phyloP scores from a whole-genome alignment of 2,113 vertebrate species.

The Rhinoptilus africanus region DNA sequence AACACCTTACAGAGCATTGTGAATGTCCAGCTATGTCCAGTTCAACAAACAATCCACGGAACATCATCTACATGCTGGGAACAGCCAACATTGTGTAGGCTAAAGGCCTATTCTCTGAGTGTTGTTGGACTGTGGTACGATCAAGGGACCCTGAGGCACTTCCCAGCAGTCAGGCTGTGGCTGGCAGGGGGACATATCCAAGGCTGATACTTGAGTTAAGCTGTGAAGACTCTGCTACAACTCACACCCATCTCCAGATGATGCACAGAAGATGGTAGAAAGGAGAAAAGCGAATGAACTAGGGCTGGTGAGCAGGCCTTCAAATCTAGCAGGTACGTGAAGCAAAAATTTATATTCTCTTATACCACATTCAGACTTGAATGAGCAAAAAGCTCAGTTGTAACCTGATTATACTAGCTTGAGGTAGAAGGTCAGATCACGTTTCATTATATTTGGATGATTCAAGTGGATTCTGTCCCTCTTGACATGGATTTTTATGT shows the following conservation, averaged over 20 bases:
- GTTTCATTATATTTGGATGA: neutral
- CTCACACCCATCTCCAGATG: neutral
- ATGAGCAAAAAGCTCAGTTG: neutral
- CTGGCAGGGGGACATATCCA: neutral
- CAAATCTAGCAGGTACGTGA: neutral
- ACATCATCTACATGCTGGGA: neutral
- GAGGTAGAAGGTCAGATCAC: neutral
- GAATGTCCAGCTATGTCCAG: neutral
- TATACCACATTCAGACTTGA: neutral
- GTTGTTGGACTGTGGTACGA: accelerated
- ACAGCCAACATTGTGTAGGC: neutral
- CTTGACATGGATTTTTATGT: too few relatives aligned
- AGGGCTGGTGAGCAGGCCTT: neutral
- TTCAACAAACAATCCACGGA: neutral
- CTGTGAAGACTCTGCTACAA: neutral
- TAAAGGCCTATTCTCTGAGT: neutral
- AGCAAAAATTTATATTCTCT: neutral
- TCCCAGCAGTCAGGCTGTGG: neutral
- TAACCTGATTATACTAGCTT: neutral
- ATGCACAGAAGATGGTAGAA: neutral
- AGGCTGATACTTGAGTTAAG: neutral
- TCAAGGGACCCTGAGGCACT: neutral
- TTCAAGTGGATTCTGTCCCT: neutral
- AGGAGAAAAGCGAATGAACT: neutral
- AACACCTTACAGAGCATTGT: neutral